Evolutionary conservation across 2,888 invertebrate genomes (phyloP), one percentile per base, ranked within the genome.

Genomic region (Teleiodes luculella): DNA sequence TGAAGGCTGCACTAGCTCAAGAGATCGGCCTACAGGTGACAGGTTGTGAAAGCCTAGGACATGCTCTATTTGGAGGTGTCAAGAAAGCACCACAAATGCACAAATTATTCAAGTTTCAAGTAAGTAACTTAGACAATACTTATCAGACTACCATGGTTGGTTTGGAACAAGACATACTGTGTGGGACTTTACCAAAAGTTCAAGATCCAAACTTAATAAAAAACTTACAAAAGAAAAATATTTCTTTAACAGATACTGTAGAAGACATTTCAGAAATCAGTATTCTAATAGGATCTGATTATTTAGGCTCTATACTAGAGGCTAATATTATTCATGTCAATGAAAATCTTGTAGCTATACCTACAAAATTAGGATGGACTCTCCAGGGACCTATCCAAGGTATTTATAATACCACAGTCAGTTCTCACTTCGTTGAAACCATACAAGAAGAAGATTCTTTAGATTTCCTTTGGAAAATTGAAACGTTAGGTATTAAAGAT

Each of bases 331-430:
- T 49, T n/a, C 16, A 35, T 4, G 1, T 49, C n/a, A 8, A 14
- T n/a, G 39, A 37, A 6, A 18, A 16, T 10, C 13, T 50, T 8
- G 10, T 28, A 2, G 50, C 37, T 7, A 8, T 50, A n/a, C 1
- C 20, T 3, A 50, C 50, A 8, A 50, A 39, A n/a, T 36, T 50
- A 10, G 50, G 50, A 6, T 50, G 50, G 50, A 50, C 50, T 1
- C 2, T 50, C 11, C 39, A 39, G 10, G 50, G 50, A 6, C 28
- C 14, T 28, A 28, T 8, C 13, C 14, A 6, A 2, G 10, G 4
- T 3, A 14, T 6, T 16, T n/a, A 14, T 28, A 10, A 14, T 2
- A 14, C 30, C 2, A 30, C 13, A 16, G 24, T 13, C 18, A 39
- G 28, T 13, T 7, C 16, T 3, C 7, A n/a, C n/a, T 1, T 39